Percentiles rank a stretch among this genome's conserved stretches.
Conservation (phyloP, 1,140 invertebrate genomes). For the Stenopsyche tienmushanensis region DNA sequence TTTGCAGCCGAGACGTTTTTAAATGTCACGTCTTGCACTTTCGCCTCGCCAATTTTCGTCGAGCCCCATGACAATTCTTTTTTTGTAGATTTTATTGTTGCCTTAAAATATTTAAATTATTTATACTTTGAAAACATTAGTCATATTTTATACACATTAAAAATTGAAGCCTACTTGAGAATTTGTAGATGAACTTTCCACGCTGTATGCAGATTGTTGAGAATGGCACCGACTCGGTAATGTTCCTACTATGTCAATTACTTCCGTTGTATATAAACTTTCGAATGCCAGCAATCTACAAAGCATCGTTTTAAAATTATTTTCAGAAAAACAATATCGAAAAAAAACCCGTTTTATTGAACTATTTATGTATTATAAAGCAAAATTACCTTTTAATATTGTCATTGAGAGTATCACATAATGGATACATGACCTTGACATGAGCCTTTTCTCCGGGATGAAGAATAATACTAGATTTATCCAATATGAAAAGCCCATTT, state of each 20-base stretch:
- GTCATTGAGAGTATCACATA: background rate
- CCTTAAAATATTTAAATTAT: slow-evolving; percentile 23
- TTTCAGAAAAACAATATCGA: too few relatives aligned
- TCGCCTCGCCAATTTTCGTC: slow-evolving; percentile 24
- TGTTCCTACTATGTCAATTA: slow-evolving; percentile 25
- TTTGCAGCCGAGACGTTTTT: slow-evolving; percentile 31
- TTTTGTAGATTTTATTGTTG: slow-evolving; percentile 32
- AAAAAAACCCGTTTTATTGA: background rate
- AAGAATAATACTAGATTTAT: slow-evolving; percentile 18
- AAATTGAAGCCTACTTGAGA: slow-evolving; percentile 20
- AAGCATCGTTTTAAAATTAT: too few relatives aligned
- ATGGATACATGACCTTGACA: slow-evolving; percentile 25
- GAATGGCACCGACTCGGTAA: slow-evolving; percentile 22
- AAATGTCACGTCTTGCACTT: slow-evolving; percentile 33
- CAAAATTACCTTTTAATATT: slow-evolving; percentile 7
- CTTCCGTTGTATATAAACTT: slow-evolving; percentile 23
- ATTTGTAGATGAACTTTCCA: slow-evolving; percentile 30
- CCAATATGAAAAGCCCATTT: slow-evolving; percentile 21
- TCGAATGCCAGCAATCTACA: slow-evolving; percentile 36
- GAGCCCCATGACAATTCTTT: slow-evolving; percentile 39
- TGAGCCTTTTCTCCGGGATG: slow-evolving; percentile 19
- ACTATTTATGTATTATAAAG: background rate
- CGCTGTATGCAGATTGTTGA: slow-evolving; percentile 35
- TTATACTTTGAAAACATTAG: slow-evolving; percentile 7
- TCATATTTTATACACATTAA: slow-evolving; percentile 5